A percentile compares a stretch with the other conserved stretches of the same genome.
Conservation (phyloP, 1,140 invertebrate genomes). For the Aphaenogaster rudis region DNA sequence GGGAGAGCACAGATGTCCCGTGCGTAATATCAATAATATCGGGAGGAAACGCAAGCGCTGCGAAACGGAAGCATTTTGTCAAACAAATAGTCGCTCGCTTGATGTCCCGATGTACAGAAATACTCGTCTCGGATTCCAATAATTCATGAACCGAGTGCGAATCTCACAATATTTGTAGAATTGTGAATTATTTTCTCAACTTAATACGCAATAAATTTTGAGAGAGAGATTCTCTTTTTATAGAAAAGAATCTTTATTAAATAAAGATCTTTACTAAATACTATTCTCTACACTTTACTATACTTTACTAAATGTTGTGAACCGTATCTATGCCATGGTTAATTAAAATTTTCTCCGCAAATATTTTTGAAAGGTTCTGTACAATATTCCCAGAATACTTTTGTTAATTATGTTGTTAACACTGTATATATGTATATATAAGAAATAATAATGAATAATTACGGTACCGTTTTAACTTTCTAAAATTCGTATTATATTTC, state of each 20-base stretch:
- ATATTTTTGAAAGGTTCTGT: background rate
- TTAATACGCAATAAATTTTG: background rate
- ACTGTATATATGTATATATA: background rate
- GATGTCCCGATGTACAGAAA: constrained; percentile 43
- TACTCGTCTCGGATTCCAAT: constrained; percentile 10
- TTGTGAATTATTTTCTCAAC: background rate
- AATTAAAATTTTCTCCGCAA: background rate
- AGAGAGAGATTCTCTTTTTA: background rate
- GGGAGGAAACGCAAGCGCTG: constrained; percentile 19
- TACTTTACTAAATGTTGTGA: background rate
- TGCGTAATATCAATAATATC: constrained; percentile 68
- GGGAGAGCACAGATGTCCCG: constrained; percentile 42
- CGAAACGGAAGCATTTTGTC: constrained; percentile 58
- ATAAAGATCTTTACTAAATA: background rate
- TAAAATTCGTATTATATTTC: background rate
- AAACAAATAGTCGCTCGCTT: constrained; percentile 48
- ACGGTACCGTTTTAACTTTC: background rate
- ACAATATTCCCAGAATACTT: background rate
- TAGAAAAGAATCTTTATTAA: background rate
- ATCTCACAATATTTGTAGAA: background rate
- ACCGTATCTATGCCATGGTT: background rate
- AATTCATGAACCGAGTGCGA: background rate
- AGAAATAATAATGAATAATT: background rate
- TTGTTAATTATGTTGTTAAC: background rate
- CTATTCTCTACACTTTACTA: background rate